phyloP scores from a whole-genome alignment of 2,113 vertebrate species.

The Myodes glareolus region DNA sequence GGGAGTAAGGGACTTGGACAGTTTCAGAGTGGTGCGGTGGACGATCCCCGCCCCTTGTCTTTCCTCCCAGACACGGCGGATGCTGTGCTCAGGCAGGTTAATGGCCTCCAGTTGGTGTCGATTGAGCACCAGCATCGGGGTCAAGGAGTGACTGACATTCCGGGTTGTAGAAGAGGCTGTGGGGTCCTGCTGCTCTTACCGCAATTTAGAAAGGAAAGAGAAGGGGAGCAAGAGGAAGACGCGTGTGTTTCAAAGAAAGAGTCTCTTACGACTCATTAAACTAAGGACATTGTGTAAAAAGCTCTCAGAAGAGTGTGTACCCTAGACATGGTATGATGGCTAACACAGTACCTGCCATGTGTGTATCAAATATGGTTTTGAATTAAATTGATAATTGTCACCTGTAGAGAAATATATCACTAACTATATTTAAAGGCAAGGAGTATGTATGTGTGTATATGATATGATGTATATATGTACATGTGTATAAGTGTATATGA shows the following conservation, averaged over 20 bases:
- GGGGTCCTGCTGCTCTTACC: background rate
- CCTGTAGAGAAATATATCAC: background rate
- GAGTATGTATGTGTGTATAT: background rate
- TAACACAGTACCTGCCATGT: background rate
- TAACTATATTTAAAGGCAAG: background rate
- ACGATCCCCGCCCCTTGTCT: background rate
- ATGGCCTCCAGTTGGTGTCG: background rate
- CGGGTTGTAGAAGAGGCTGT: background rate
- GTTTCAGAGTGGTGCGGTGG: background rate
- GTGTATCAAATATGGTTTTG: background rate
- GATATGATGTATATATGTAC: background rate
- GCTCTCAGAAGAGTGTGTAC: background rate
- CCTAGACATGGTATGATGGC: no score
- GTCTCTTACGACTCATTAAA: background rate
- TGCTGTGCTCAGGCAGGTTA: background rate
- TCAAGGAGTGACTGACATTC: background rate
- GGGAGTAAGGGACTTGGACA: background rate
- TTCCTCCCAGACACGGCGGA: background rate
- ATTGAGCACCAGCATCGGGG: background rate
- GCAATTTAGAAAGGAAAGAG: background rate
- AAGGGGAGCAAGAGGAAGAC: background rate
- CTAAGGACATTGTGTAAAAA: background rate
- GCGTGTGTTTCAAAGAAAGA: background rate
- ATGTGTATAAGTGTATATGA: background rate
- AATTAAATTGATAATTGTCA: slow-evolving; percentile 12